These are phyloP conservation scores for Zosterops hypoxanthus DNA, from an alignment of 2,113 vertebrate genomes.

Conservation along the genomic window DNA sequence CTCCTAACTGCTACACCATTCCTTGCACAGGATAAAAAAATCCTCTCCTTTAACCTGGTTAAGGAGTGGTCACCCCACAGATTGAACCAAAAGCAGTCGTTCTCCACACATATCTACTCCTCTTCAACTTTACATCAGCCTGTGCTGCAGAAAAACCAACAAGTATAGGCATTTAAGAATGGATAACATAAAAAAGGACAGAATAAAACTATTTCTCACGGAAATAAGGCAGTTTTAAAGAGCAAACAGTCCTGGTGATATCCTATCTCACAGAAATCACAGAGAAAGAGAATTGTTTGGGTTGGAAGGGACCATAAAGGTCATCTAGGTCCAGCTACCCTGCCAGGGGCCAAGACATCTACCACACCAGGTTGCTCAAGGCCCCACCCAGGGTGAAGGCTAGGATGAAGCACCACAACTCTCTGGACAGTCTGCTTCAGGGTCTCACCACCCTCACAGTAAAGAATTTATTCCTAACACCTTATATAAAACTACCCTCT, in stretches of 20 bases:
- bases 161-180: neutral
- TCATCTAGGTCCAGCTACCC: neutral
- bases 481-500: neutral
- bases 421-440: neutral
- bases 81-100: neutral
- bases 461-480: neutral
- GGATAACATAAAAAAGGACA: neutral
- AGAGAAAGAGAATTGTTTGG: neutral
- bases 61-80: neutral
- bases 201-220: neutral
- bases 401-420: neutral
- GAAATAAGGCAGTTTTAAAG: neutral
- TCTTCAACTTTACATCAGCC: neutral
- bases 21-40: neutral
- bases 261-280: neutral
- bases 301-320: neutral
- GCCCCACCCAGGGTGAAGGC: neutral
- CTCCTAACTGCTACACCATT: neutral
- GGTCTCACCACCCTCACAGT: neutral
- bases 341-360: neutral
- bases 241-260: neutral
- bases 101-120: rapidly evolving
- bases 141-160: neutral
- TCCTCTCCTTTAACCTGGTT: neutral
- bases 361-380: neutral